phyloP scores from a whole-genome alignment of 2,113 vertebrate genomes.

The Strix aluco region DNA sequence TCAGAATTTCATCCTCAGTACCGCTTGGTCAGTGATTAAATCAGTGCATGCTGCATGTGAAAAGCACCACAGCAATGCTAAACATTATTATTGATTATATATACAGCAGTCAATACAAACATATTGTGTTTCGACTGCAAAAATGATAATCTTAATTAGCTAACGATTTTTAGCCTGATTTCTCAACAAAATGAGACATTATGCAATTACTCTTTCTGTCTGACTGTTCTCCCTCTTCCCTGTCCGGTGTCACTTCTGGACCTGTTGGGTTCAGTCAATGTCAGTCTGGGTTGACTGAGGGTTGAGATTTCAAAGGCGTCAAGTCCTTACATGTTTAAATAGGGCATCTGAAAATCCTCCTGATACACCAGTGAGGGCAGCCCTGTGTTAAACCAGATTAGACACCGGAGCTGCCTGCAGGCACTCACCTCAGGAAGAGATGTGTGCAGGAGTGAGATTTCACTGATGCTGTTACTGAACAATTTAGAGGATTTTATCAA shows the following conservation, averaged over 20 bases:
- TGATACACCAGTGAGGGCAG: background rate
- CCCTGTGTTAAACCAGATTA: background rate
- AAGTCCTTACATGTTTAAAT: background rate
- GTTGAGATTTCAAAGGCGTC: background rate
- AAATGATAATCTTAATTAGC: slow-evolving; percentile 43
- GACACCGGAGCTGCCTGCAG: background rate
- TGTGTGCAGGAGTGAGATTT: background rate
- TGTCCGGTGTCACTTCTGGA: background rate
- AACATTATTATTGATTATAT: slow-evolving; percentile 51
- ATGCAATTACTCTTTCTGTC: background rate
- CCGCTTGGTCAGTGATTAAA: slow-evolving; percentile 2
- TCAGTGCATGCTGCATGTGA: background rate
- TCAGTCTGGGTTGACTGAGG: background rate
- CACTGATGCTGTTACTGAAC: background rate
- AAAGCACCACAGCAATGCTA: background rate
- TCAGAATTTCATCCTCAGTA: background rate
- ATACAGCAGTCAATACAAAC: slow-evolving; percentile 6
- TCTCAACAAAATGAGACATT: background rate
- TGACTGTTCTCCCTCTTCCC: background rate
- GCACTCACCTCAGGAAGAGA: background rate
- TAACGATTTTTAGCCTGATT: slow-evolving; percentile 47
- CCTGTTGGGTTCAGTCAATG: background rate
- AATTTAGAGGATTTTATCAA: background rate
- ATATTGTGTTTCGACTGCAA: background rate
- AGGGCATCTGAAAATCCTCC: background rate